These are phyloP conservation scores for Siniperca obscura DNA, from an alignment of 2,797 vertebrate genomes.

Conservation along the genomic window DNA sequence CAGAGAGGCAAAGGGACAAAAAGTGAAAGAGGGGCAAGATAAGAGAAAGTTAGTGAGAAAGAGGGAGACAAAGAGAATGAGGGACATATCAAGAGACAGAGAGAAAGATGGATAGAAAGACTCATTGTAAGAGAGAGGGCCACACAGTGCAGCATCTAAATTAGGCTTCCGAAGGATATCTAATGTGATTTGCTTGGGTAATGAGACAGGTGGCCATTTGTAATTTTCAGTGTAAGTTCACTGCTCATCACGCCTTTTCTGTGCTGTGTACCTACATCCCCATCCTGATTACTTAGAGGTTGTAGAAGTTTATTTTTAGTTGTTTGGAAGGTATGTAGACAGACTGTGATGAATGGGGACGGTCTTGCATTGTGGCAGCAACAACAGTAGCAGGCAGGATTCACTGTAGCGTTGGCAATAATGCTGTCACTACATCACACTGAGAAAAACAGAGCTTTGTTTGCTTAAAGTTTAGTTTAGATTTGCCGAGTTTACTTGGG, in stretches of 20 bases:
- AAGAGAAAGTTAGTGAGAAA: conserved; percentile 25
- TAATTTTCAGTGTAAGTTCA: conserved; percentile 62
- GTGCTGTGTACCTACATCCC: conserved; percentile 53
- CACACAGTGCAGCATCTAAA: conserved; percentile 50
- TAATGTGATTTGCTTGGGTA: conserved; percentile 74
- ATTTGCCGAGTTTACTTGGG: neutral
- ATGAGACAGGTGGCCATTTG: conserved; percentile 74
- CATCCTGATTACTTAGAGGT: conserved; percentile 58
- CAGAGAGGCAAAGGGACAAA: conserved; percentile 53
- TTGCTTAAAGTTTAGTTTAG: conserved; percentile 27
- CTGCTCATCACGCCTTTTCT: conserved; percentile 55
- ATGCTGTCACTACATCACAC: conserved; percentile 53
- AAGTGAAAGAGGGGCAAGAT: conserved; percentile 21
- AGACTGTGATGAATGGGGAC: conserved; percentile 70
- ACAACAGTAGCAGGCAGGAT: conserved; percentile 56
- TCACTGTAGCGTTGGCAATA: conserved; percentile 61
- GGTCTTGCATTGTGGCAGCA: conserved; percentile 64
- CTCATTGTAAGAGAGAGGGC: conserved; percentile 52
- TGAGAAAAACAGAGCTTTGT: conserved; percentile 30
- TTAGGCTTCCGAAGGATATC: conserved; percentile 55
- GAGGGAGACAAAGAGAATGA: conserved; percentile 21
- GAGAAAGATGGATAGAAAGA: conserved; percentile 55
- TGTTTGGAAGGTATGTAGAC: conserved; percentile 45
- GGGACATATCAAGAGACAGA: conserved; percentile 10
- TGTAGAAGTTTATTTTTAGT: conserved; percentile 76